phyloP scores from a whole-genome alignment of 2,888 invertebrate species.

The Melanophora roralis region DNA sequence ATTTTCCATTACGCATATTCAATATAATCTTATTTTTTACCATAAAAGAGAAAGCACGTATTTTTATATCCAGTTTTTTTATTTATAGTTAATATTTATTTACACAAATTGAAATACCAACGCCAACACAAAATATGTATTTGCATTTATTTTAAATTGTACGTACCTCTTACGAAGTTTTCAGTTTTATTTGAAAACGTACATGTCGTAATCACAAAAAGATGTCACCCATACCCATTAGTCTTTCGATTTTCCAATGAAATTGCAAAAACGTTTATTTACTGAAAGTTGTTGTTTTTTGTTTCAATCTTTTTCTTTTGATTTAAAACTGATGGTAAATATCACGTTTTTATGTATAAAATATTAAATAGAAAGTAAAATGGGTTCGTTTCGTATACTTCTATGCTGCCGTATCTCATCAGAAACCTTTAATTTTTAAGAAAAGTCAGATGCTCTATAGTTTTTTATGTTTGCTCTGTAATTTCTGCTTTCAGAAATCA shows the following conservation, averaged over 20 bases:
- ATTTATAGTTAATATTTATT: not conserved
- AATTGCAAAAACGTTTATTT: not conserved
- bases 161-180: not conserved
- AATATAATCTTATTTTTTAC: not conserved
- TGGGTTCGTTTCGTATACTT: too few relatives aligned
- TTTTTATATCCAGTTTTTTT: not conserved
- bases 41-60: not conserved
- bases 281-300: not conserved
- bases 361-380: too few relatives aligned
- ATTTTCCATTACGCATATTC: not conserved
- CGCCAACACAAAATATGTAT: not conserved
- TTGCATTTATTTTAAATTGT: not conserved
- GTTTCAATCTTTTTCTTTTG: too few relatives aligned
- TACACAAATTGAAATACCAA: too few relatives aligned
- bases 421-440: too few relatives aligned
- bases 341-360: too few relatives aligned
- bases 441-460: too few relatives aligned
- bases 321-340: too few relatives aligned
- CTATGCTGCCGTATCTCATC: too few relatives aligned
- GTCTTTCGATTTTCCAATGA: conserved; percentile 12
- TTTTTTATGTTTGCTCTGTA: too few relatives aligned
- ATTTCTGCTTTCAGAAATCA: too few relatives aligned
- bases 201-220: not conserved
- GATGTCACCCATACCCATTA: too few relatives aligned
- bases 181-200: not conserved